Evolutionary conservation across 2,888 invertebrate species (phyloP).

Genomic region (Phengaris arion): DNA sequence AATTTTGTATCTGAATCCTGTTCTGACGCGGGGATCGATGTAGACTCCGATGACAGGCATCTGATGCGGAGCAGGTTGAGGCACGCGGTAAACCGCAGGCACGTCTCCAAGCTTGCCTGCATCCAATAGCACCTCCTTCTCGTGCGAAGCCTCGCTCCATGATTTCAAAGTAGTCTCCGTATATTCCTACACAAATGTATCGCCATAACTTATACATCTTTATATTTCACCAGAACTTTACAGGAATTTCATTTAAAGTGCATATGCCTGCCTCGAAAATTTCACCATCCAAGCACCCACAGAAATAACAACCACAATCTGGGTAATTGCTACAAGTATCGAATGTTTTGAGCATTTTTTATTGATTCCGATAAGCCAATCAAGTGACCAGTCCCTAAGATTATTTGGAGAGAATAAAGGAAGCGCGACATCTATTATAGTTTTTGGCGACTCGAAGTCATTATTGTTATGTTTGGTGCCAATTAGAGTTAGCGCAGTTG

Average conservation of each 20-base stretch:
- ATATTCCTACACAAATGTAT: conserved; percentile 53
- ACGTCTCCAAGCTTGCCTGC: conserved; percentile 82
- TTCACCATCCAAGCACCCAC: conserved; percentile 33
- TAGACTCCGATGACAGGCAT: conserved; percentile 86
- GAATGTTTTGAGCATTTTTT: conserved; percentile 38
- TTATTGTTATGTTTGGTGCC: conserved; percentile 30
- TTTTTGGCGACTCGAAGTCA: conserved; percentile 27
- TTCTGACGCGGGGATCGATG: conserved; percentile 84
- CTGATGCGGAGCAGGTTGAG: conserved; percentile 81
- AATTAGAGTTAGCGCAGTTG: conserved; percentile 22
- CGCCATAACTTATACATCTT: not conserved
- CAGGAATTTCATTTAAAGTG: not conserved
- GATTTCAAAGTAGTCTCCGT: conserved; percentile 55
- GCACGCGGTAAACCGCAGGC: conserved; percentile 82
- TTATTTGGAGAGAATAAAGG: conserved; percentile 34
- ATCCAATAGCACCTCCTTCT: conserved; percentile 72
- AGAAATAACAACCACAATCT: conserved; percentile 37
- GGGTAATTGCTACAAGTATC: conserved; percentile 31
- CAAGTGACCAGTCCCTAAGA: conserved; percentile 34
- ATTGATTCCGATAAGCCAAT: conserved; percentile 25
- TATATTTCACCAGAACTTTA: not conserved
- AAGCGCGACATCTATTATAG: conserved; percentile 33
- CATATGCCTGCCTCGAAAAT: conserved; percentile 34
- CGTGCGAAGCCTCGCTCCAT: conserved; percentile 54
- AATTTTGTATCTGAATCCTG: conserved; percentile 87